Conservation (phyloP, 2,888 invertebrate species). For the Griposia aprilina region DNA sequence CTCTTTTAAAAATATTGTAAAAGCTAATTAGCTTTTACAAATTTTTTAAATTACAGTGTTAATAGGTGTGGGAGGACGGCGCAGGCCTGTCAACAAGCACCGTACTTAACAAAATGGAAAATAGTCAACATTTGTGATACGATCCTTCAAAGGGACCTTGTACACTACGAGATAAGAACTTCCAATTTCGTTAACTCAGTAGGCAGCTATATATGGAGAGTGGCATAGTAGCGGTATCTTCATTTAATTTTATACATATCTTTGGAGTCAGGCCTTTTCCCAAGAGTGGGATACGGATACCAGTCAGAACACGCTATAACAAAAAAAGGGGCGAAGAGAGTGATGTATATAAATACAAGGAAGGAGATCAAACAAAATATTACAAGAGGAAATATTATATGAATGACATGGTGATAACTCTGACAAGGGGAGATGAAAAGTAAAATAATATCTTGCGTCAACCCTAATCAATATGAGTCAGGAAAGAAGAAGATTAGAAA, state of each 20-base stretch:
- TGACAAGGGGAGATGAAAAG: neutral
- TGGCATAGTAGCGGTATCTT: neutral
- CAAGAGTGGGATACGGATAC: no score
- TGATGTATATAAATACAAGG: neutral
- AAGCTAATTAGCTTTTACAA: neutral
- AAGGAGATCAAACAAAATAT: neutral
- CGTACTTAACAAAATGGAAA: neutral
- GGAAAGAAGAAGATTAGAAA: neutral
- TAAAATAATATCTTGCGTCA: neutral
- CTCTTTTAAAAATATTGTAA: no score
- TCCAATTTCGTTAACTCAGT: neutral
- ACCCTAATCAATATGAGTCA: neutral
- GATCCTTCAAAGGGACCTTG: no score
- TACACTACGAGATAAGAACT: no score
- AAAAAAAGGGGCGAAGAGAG: no score
- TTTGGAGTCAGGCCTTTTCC: neutral
- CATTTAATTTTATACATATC: no score
- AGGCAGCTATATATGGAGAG: neutral
- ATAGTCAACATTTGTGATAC: neutral
- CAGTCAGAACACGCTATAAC: no score
- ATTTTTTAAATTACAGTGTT: neutral
- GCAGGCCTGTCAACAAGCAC: no score
- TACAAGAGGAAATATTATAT: neutral
- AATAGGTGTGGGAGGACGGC: neutral
- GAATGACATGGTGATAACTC: neutral